These are phyloP conservation scores for Abrostola tripartita DNA, from an alignment of 2,888 invertebrate species.

Conservation along the genomic window DNA sequence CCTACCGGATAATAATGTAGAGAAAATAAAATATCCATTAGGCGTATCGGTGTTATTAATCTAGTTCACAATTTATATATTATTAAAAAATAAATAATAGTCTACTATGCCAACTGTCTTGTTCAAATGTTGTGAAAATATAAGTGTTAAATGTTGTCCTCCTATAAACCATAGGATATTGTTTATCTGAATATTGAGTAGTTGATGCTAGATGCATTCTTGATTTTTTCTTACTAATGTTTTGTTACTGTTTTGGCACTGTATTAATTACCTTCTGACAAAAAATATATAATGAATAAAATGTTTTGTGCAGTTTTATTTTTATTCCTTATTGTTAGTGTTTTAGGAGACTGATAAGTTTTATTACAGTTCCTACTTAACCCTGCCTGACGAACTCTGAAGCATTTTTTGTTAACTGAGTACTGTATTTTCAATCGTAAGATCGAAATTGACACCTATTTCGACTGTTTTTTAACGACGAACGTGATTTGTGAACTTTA, in stretches of 20 bases:
- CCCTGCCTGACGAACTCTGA: too few relatives aligned
- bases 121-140: slow-evolving; percentile 84
- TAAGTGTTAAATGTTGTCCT: slow-evolving; percentile 85
- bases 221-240: slow-evolving; percentile 87
- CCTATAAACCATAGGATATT: slow-evolving; percentile 73
- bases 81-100: slow-evolving; percentile 55
- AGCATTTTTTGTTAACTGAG: too few relatives aligned
- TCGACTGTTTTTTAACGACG: too few relatives aligned
- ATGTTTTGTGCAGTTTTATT: slow-evolving; percentile 78
- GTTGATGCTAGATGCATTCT: slow-evolving; percentile 87
- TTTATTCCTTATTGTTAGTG: too few relatives aligned
- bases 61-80: slow-evolving; percentile 81
- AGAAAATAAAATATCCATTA: slow-evolving; percentile 79
- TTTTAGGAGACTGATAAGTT: too few relatives aligned
- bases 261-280: slow-evolving; percentile 89
- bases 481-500: too few relatives aligned
- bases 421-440: too few relatives aligned
- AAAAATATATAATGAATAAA: slow-evolving; percentile 87
- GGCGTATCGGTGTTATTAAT: slow-evolving; percentile 84
- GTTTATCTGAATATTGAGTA: slow-evolving; percentile 81
- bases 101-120: slow-evolving; percentile 79
- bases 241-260: slow-evolving; percentile 88
- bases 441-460: too few relatives aligned
- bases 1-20: slow-evolving; percentile 71
- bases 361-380: too few relatives aligned